A percentile compares a stretch with the other conserved stretches of the same genome.
Evolutionary conservation across 2,888 invertebrate genomes (phyloP).

Genomic region (Dastarcus helophoroides): DNA sequence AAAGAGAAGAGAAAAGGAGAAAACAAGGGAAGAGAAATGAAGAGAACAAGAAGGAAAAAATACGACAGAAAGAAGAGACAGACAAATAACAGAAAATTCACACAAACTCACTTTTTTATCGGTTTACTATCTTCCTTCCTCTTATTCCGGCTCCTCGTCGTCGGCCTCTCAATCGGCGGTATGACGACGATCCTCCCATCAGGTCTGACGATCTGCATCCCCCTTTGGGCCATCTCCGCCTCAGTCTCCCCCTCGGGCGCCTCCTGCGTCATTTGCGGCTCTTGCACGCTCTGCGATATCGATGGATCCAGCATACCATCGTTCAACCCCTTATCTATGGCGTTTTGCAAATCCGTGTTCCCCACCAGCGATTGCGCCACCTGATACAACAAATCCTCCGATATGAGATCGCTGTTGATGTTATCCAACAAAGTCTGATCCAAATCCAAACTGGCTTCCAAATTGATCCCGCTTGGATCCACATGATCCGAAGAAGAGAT

Average conservation of each 20-base stretch:
- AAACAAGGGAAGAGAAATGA: no score
- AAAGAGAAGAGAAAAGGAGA: no score
- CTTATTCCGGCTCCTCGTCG: slow-evolving; percentile 61
- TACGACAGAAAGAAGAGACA: no score
- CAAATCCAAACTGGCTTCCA: slow-evolving; percentile 48
- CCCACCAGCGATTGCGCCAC: slow-evolving; percentile 59
- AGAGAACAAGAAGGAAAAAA: no score
- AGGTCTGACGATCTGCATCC: slow-evolving; percentile 58
- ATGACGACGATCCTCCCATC: slow-evolving; percentile 67
- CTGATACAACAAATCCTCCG: slow-evolving; percentile 60
- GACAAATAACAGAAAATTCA: no score
- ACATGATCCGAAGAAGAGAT: no score
- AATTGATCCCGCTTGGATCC: slow-evolving; percentile 4
- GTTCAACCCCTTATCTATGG: slow-evolving; percentile 50
- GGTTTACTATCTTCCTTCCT: slow-evolving; percentile 17
- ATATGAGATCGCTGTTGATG: slow-evolving; percentile 52
- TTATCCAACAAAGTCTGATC: slow-evolving; percentile 47
- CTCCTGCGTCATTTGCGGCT: background rate
- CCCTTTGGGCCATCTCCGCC: slow-evolving; percentile 20
- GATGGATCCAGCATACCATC: slow-evolving; percentile 33
- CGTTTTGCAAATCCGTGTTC: slow-evolving; percentile 56
- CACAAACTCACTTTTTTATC: slow-evolving; percentile 21
- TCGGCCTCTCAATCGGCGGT: slow-evolving; percentile 74
- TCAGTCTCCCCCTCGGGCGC: slow-evolving; percentile 10
- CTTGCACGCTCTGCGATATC: slow-evolving; percentile 14